Evolutionary conservation across 2,113 vertebrate genomes (phyloP), one percentile per base, ranked within the genome.

Genomic region (Limanda limanda): DNA sequence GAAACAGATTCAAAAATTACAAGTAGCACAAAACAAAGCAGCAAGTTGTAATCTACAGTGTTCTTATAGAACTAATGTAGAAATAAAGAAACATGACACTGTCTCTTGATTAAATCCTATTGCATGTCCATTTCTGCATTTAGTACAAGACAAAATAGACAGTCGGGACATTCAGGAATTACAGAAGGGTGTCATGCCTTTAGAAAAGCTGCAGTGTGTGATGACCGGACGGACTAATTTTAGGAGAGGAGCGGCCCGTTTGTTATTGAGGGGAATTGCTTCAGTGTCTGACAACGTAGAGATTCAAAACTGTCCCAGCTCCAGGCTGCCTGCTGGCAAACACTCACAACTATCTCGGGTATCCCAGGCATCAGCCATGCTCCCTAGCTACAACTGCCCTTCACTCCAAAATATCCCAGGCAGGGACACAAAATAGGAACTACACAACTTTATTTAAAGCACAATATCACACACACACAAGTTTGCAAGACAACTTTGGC

Each of bases 351-450:
- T 87, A 89, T 88, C 72, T 42, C 1, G 54, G 61, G 76, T 82
- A 91, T 93, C 72, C 60, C 66, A 86, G 80, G 87, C 79, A 88
- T 88, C 68, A 85, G 80, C 75, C 73, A 62, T 35, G 74, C 63
- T 78, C 18, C 61, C 69, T 83, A 69, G 81, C 64, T 86, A 83
- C 70, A 78, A 82, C 68, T 70, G 68, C 20, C 68, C 78, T 83
- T 76, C 70, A 69, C 18, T 82, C 51, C 20, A 58, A 65, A 76
- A 78, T 67, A 51, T 24, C 27, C 14, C 7, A 6, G 24, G 11
- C 60, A 67, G 37, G 35, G 35, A 71, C 24, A 69, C 27, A 78
- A 80, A 76, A 78, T 47, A 57, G 52, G 37, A 81, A 52, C 23
- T 54, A 17, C 56, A 42, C 35, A 31, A 45, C 71, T 73, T 69